Base-by-base conservation (phyloP, 1,140 invertebrate species). In the Ephestia elutella region DNA sequence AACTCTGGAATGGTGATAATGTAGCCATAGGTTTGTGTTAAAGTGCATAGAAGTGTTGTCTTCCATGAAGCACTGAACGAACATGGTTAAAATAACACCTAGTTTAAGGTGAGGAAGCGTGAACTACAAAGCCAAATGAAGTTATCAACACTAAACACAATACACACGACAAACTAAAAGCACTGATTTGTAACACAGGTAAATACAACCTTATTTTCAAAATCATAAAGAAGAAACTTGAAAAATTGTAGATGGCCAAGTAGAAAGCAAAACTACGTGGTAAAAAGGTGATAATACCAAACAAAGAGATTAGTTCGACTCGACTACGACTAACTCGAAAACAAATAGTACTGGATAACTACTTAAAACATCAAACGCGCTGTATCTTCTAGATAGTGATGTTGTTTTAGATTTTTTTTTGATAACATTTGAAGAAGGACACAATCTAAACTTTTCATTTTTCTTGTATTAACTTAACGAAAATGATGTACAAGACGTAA, bases 81-180 rank as follows among this genome's bases (percentile, higher is more conserved):
- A n/a, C n/a, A n/a, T n/a, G n/a, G n/a, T n/a, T n/a, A n/a, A n/a
- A n/a, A n/a, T n/a, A n/a, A n/a, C n/a, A n/a, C n/a, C n/a, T n/a
- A 28, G 3, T 28, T 28, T 28, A 28, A 55, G 56, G 59, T 59
- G 58, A 69, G 51, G 38, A 30, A 48, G 56, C 62, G 61, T 65
- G 54, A 57, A 32, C 30, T 32, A 32, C 30, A 32, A 50, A 18
- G 10, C 65, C 51, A 66, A 75, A 73, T 75, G 63, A 71, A 73
- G 68, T 74, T 79, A 79, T 79, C 76, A 71, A 62, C 54, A 55
- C 28, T 61, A 71, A 73, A 71, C 9, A 32, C 30, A 32, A 32
- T 70, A 67, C 15, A 58, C 13, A 49, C 51, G 44, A 59, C 25
- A 28, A 28, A 3, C 9, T 9, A 32, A 32, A 10, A 8, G 11